Evolutionary conservation across 2,888 invertebrate species (phyloP).

Genomic region (Spodoptera picta): DNA sequence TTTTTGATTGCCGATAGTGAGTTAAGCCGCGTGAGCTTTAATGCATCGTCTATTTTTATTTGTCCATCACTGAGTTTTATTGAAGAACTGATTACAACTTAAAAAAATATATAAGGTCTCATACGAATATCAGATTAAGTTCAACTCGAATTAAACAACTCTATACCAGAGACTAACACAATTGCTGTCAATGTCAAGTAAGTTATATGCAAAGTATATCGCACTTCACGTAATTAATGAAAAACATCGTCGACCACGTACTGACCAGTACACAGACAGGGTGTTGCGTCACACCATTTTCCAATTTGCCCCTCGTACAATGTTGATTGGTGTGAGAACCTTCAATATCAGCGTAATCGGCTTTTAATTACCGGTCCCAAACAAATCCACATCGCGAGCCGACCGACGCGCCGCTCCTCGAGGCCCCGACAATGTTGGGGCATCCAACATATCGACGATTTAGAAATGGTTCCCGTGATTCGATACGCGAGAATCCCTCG

Average conservation of each 20-base stretch:
- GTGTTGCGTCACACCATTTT: constrained; percentile 41
- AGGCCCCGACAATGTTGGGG: constrained; percentile 49
- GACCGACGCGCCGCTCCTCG: constrained; percentile 12
- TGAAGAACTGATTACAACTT: neutral
- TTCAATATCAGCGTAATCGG: constrained; percentile 57
- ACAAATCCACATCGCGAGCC: constrained; percentile 56
- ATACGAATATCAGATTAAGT: no score
- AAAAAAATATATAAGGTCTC: no score
- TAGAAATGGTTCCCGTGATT: constrained; percentile 58
- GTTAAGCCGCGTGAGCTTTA: constrained; percentile 38
- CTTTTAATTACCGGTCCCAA: constrained; percentile 64
- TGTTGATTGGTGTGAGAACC: constrained; percentile 55
- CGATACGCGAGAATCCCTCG: constrained; percentile 57
- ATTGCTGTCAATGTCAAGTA: constrained; percentile 7
- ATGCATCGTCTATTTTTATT: constrained; percentile 48
- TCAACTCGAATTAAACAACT: no score
- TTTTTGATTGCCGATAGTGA: constrained; percentile 49
- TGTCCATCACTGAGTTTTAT: constrained; percentile 44
- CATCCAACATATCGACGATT: constrained; percentile 62
- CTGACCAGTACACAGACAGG: constrained; percentile 24
- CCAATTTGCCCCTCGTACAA: constrained; percentile 47
- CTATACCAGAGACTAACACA: neutral
- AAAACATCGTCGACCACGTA: constrained; percentile 19
- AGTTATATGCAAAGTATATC: constrained; percentile 7
- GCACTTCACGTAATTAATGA: constrained; percentile 22